Base-by-base conservation (phyloP, 2,113 vertebrate genomes). In the Condylura cristata region DNA sequence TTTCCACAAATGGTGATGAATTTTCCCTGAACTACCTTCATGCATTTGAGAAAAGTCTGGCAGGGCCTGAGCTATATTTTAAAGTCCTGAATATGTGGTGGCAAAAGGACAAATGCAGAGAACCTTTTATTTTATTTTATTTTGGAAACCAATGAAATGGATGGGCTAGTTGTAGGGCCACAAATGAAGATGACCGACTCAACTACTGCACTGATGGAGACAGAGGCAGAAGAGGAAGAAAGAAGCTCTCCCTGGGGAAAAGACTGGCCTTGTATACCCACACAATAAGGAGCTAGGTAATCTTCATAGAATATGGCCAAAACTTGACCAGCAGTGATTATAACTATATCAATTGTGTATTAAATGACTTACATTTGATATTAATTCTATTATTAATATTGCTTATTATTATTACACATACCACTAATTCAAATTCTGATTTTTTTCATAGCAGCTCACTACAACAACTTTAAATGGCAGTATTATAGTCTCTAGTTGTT, bases 1-100 rank as follows among this genome's bases (percentile, higher is more conserved):
- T 95, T 93, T 94, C 91, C 83, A 89, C 56, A 92, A 96, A 97
- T 79, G 68, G 44, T 90, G 89, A 86, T 86, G 94, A 90, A 86
- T 92, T 95, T 91, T 88, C 74, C 63, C 76, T 90, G 56, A 94
- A 75, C 46, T 32, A 86, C 89, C n/a, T 84, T 20, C 70, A 37
- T 41, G 61, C 34, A 51, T 60, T 63, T 81, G n/a, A 87, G 48
- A 88, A 11, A 18, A 63, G 41, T 34, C 81, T 92, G 56, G n/a
- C 74, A 95, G 74, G 30, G 61, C 74, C 0, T 78, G 37, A 72
- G 28, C 61, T 68, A 2, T 82, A 95, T 89, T 94, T 92, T 28
- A 81, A 74, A 89, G 53, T 76, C 48, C 51, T 82, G 30, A 89
- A 41, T 44, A 44, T 3, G 8, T n/a, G n/a, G 17, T 63, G 26